Evolutionary conservation across 2,797 vertebrate species (phyloP).

Genomic region (Leucoraja ocellata): DNA sequence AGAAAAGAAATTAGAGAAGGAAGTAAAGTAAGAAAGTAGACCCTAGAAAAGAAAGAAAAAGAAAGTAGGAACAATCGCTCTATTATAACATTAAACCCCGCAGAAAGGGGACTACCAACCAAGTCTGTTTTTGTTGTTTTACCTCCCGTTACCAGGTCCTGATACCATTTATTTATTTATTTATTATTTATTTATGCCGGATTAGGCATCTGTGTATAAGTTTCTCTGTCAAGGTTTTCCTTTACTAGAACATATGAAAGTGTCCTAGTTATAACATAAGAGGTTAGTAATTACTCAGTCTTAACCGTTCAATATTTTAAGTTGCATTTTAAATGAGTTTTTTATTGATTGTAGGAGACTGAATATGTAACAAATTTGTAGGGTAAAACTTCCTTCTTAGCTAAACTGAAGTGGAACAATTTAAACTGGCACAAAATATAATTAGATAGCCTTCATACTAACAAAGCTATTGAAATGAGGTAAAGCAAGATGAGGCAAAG

Average conservation of each 20-base stretch:
- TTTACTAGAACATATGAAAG: background rate
- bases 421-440: background rate
- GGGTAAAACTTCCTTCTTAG: background rate
- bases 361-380: background rate
- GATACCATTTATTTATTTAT: too few relatives aligned
- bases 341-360: background rate
- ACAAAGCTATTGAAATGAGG: background rate
- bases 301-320: background rate
- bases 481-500: background rate
- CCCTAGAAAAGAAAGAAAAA: too few relatives aligned
- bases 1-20: too few relatives aligned
- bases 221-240: background rate
- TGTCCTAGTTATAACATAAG: background rate
- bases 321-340: background rate
- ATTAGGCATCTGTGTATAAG: background rate
- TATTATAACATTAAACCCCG: too few relatives aligned
- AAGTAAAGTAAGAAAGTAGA: too few relatives aligned
- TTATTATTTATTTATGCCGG: too few relatives aligned
- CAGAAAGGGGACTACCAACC: too few relatives aligned
- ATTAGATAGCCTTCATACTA: background rate
- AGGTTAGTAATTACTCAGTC: background rate
- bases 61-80: too few relatives aligned
- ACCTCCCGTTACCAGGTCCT: too few relatives aligned
- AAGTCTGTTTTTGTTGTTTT: too few relatives aligned
- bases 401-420: background rate